Conservation (phyloP, 2,888 invertebrate genomes). For the Monoplex corrugatus region DNA sequence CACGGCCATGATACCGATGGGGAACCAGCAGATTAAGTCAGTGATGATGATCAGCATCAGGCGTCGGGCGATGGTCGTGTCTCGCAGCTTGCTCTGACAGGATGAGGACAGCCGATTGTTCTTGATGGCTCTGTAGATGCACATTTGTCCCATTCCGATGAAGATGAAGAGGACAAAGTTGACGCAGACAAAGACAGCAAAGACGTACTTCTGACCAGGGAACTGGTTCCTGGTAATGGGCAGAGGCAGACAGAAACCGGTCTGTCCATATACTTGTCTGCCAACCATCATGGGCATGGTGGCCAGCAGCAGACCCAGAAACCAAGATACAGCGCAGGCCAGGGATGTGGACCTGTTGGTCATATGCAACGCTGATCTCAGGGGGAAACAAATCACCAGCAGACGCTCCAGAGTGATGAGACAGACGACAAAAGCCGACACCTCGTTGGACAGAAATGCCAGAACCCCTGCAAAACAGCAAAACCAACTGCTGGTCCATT, state of each 20-base stretch:
- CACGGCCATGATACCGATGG: constrained; percentile 51
- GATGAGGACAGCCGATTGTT: constrained; percentile 6
- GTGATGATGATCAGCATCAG: constrained; percentile 48
- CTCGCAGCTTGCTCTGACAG: constrained; percentile 16
- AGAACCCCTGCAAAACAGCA: constrained; percentile 49
- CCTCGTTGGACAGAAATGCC: constrained; percentile 47
- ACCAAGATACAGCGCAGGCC: constrained; percentile 44
- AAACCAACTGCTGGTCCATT: constrained; percentile 48
- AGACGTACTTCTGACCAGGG: constrained; percentile 46
- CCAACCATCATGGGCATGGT: constrained; percentile 38
- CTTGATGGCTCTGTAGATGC: constrained; percentile 35
- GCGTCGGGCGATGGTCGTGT: constrained; percentile 50
- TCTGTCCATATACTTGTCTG: constrained; percentile 49
- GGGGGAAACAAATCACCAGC: constrained; percentile 49
- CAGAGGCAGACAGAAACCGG: constrained; percentile 49
- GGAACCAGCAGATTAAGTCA: constrained; percentile 53
- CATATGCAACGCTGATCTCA: constrained; percentile 38
- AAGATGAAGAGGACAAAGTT: constrained; percentile 51
- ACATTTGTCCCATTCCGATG: constrained; percentile 47
- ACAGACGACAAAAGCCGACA: constrained; percentile 46
- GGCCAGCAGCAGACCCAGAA: constrained; percentile 42
- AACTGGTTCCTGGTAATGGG: constrained; percentile 48
- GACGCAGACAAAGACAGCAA: constrained; percentile 50
- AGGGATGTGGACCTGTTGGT: constrained; percentile 40
- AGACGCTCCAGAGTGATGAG: constrained; percentile 51